Evolutionary conservation across 2,888 invertebrate genomes (phyloP), one percentile per base, ranked within the genome.

Genomic region (Diarsia dahlii): DNA sequence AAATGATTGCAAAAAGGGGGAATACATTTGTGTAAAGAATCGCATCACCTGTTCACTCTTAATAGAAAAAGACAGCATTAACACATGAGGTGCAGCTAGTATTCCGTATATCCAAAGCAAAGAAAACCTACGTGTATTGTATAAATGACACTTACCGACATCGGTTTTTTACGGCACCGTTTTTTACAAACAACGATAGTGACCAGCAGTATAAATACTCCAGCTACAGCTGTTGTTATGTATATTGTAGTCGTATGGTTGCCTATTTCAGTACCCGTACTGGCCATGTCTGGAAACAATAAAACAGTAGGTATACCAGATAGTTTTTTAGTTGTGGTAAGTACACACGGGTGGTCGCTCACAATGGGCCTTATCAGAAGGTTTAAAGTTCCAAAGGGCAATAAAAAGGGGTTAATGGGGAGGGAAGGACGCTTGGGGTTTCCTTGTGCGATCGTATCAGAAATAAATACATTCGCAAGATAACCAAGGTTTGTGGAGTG

Each of bases 91-190:
- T 56, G n/a, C 5, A 23, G 12, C 1, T n/a, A 56, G 4, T 23
- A 13, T 13, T 56, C 23, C 12, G 13, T 23, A 23, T 56, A 23
- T n/a, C 23, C 12, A 2, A 56, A 56, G 23, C 13, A 23, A 23
- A 2, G 5, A 56, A 56, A 23, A 56, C 12, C 13, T 23, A 56
- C n/a, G 39, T 39, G 6, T 39, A 39, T 8, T 34, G 9, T 39
- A 63, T 0, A n/a, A 23, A 46, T n/a, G 15, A 18, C 56, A 56
- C 77, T 76, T 76, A 78, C 78, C 45, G 46, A n/a, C 18, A 28
- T 18, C 13, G 46, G 45, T 65, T 52, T 81, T 28, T 71, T 75
- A 8, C 54, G 50, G 23, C 15, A 39, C 46, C 63, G 0, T 39
- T 62, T 82, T 65, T 13, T 84, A 52, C 3, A 60, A 45, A 62